Percentiles rank a stretch among this genome's conserved stretches.
Conservation (phyloP, 2,888 invertebrate species). For the Orthosia incerta region DNA sequence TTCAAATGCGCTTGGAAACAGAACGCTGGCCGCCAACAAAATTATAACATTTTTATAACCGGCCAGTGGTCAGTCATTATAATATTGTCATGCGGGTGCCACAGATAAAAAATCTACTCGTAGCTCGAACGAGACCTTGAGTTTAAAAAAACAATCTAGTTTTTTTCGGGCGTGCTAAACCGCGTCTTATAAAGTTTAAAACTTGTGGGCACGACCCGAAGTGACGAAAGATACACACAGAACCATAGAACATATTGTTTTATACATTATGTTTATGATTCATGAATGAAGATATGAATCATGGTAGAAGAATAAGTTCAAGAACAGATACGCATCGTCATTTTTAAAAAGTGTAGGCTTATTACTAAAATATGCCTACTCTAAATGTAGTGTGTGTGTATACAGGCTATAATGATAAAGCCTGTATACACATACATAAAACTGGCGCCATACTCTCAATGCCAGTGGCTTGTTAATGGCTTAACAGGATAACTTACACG, state of each 20-base stretch:
- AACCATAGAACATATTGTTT: constrained; percentile 20
- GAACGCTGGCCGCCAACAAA: neutral
- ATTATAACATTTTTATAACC: constrained; percentile 4
- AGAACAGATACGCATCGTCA: neutral
- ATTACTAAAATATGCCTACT: constrained; percentile 1
- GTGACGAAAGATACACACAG: constrained; percentile 23
- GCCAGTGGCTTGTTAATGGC: constrained; percentile 13
- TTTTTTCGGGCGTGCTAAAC: constrained; percentile 71
- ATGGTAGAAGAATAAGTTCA: constrained; percentile 23
- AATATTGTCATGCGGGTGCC: constrained; percentile 16
- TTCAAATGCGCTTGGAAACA: neutral
- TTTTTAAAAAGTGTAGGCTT: constrained; percentile 1
- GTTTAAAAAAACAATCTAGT: constrained; percentile 72
- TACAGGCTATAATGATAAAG: neutral
- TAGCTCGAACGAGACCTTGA: constrained; percentile 71
- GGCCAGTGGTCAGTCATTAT: constrained; percentile 21
- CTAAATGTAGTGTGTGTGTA: too few species aligned
- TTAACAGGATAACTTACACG: constrained; percentile 28
- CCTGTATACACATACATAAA: neutral
- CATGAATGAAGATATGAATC: constrained; percentile 24
- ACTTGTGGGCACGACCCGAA: constrained; percentile 31
- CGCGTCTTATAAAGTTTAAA: constrained; percentile 56
- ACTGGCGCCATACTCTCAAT: constrained; percentile 21
- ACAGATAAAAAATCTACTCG: constrained; percentile 51
- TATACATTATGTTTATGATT: neutral